phyloP scores from a whole-genome alignment of 2,113 vertebrate genomes.

The Plestiodon gilberti region DNA sequence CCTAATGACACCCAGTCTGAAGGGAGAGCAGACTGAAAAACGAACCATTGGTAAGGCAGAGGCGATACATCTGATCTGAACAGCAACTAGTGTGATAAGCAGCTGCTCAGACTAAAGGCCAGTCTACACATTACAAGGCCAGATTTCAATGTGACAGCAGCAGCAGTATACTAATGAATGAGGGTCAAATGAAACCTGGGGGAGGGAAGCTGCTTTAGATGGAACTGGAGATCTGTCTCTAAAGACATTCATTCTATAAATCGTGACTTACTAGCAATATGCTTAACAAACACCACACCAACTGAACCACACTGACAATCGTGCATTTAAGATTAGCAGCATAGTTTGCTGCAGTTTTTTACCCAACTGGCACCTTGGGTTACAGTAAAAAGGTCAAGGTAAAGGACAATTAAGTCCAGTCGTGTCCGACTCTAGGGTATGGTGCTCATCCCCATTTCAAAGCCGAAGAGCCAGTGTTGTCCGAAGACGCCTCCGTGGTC shows the following conservation, averaged over 20 bases:
- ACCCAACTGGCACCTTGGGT: conserved; percentile 22
- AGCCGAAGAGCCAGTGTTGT: too few relatives aligned
- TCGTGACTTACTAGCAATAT: background rate
- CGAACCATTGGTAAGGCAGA: background rate
- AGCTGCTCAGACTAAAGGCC: background rate
- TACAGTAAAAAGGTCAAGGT: too few relatives aligned
- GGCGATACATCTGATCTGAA: background rate
- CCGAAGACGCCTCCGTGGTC: too few relatives aligned
- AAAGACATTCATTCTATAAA: too few relatives aligned
- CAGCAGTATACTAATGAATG: too few relatives aligned
- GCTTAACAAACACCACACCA: conserved; percentile 6
- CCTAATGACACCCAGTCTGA: background rate
- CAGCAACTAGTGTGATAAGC: background rate
- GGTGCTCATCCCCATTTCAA: too few relatives aligned
- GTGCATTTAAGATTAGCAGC: conserved; percentile 26
- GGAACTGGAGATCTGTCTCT: background rate
- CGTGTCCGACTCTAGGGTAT: too few relatives aligned
- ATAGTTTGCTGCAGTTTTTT: background rate
- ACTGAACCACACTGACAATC: conserved; percentile 7
- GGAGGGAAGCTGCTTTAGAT: too few relatives aligned
- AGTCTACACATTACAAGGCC: background rate
- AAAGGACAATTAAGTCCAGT: too few relatives aligned
- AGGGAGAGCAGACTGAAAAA: background rate
- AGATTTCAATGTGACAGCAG: background rate
- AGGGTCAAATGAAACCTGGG: too few relatives aligned